phyloP scores from a whole-genome alignment of 2,113 vertebrate species.

The Hippopotamus amphibius region DNA sequence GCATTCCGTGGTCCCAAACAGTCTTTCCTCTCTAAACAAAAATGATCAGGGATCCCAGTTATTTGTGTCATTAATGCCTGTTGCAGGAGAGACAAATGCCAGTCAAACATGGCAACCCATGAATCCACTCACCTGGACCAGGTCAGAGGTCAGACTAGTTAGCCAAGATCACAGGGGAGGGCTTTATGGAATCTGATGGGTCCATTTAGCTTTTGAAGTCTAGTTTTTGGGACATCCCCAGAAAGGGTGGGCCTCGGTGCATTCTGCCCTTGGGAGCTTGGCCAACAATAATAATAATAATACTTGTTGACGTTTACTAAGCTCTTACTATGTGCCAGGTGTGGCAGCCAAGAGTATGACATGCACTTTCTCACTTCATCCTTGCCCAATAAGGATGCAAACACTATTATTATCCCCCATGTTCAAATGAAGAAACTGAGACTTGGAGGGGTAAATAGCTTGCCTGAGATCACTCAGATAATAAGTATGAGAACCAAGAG shows the following conservation, averaged over 20 bases:
- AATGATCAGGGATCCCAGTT: background rate
- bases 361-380: background rate
- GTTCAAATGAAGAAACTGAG: background rate
- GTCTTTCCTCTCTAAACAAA: background rate
- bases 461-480: background rate
- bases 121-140: background rate
- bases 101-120: background rate
- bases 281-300: background rate
- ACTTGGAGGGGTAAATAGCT: background rate
- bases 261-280: background rate
- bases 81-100: background rate
- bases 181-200: background rate
- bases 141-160: background rate
- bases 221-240: background rate
- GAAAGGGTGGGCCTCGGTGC: background rate
- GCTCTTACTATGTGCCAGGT: background rate
- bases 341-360: background rate
- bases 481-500: background rate
- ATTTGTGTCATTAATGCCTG: background rate
- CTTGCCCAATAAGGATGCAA: background rate
- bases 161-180: background rate
- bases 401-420: too few relatives aligned
- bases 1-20: background rate
- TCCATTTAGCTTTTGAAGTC: background rate
- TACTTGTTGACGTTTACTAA: background rate